A percentile compares a stretch with the other conserved stretches of the same genome.
These are phyloP conservation scores for Glossosoma conforme DNA, from an alignment of 1,140 invertebrate species.

Conservation along the genomic window DNA sequence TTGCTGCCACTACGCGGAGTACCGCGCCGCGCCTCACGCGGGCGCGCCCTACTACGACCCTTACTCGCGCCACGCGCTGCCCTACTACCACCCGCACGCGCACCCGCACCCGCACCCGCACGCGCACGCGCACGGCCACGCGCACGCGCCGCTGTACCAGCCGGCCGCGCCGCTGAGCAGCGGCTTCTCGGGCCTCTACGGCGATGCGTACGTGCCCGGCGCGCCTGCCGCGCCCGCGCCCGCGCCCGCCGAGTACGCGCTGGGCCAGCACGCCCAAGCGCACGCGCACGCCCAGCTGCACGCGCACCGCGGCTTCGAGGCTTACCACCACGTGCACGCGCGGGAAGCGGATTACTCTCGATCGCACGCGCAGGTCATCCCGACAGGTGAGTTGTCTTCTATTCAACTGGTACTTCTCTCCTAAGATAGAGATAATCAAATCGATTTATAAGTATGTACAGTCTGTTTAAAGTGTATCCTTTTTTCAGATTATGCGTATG, in stretches of 20 bases:
- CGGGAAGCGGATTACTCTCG: too few relatives aligned
- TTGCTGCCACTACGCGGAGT: conserved; percentile 27
- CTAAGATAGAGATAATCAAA: too few relatives aligned
- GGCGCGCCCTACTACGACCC: conserved; percentile 7
- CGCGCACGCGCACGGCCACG: background rate
- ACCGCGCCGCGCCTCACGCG: conserved; percentile 15
- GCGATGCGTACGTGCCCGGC: background rate
- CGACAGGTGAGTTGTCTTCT: conserved; percentile 13
- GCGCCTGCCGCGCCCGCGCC: too few relatives aligned
- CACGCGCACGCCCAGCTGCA: conserved; percentile 7
- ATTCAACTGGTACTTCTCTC: too few relatives aligned
- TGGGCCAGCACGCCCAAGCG: background rate
- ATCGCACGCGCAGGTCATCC: conserved; percentile 1
- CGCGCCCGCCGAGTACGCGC: conserved; percentile 3
- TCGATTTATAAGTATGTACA: too few relatives aligned
- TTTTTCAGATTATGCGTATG: conserved; percentile 7
- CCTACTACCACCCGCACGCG: background rate
- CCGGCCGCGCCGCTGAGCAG: background rate
- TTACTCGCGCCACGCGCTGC: conserved; percentile 4
- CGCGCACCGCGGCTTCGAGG: background rate
- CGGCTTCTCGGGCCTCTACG: background rate
- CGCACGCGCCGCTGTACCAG: background rate
- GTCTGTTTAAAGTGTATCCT: background rate
- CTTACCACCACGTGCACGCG: too few relatives aligned
- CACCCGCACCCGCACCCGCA: conserved; percentile 7